phyloP scores from a whole-genome alignment of 2,113 vertebrate species.

The Hylia prasina region DNA sequence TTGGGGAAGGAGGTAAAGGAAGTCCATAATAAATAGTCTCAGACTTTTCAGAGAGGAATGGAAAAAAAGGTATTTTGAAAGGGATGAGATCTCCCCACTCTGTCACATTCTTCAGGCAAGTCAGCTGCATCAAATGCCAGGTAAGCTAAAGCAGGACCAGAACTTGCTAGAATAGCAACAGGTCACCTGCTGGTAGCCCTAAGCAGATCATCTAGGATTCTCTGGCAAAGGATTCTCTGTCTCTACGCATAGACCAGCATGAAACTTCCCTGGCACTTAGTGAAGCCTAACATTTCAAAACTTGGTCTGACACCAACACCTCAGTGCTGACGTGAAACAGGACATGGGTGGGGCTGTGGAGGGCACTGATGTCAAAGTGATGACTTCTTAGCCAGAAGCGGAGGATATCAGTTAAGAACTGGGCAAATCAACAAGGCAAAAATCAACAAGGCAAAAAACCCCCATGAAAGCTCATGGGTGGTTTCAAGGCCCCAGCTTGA shows the following conservation, averaged over 20 bases:
- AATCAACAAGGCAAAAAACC: background rate
- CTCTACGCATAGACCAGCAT: background rate
- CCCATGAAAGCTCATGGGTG: background rate
- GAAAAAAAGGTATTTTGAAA: background rate
- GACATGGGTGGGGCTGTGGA: background rate
- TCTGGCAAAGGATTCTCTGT: background rate
- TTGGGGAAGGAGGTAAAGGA: background rate
- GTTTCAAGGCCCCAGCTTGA: background rate
- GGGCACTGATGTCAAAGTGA: background rate
- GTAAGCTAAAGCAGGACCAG: background rate
- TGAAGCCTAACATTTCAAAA: background rate
- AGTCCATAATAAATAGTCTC: background rate
- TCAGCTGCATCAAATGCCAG: background rate
- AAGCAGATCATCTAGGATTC: background rate
- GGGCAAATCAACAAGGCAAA: background rate
- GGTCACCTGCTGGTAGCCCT: background rate
- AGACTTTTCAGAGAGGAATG: background rate
- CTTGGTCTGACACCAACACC: background rate
- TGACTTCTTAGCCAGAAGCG: background rate
- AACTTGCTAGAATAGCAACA: background rate
- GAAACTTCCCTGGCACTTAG: background rate
- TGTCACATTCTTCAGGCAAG: background rate
- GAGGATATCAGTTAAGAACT: background rate
- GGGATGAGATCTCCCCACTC: background rate
- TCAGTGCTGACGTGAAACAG: rapidly evolving